phyloP scores from a whole-genome alignment of 2,888 invertebrate species.

The Macropis europaea region DNA sequence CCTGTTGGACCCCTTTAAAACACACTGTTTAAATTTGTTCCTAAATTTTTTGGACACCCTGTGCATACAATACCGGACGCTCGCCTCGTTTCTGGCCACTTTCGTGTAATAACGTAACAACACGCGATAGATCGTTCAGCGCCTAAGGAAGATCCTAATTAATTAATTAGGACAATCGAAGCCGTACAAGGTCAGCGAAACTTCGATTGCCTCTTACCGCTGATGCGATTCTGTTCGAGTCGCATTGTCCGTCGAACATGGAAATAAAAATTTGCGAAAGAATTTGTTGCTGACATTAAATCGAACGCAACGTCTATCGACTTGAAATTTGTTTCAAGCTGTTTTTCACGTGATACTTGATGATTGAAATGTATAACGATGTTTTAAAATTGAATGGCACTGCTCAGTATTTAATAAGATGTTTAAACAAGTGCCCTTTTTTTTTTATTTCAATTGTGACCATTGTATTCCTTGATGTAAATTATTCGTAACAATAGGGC shows the following conservation, averaged over 20 bases:
- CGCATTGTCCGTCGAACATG: background rate
- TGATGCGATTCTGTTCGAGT: background rate
- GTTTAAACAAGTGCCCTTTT: no score
- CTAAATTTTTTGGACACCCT: no score
- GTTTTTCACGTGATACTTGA: no score
- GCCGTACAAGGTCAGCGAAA: background rate
- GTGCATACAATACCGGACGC: constrained; percentile 14
- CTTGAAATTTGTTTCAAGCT: no score
- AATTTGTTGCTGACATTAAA: no score
- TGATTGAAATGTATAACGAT: background rate
- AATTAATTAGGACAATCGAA: background rate
- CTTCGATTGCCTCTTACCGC: background rate
- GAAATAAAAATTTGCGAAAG: background rate
- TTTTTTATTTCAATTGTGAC: no score
- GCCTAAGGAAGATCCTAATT: background rate
- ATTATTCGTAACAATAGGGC: no score
- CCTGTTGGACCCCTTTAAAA: no score
- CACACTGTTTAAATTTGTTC: no score
- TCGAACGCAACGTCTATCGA: background rate
- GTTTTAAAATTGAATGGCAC: background rate
- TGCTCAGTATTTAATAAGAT: no score
- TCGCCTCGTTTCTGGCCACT: constrained; percentile 35
- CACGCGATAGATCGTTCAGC: background rate
- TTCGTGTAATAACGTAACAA: constrained; percentile 10
- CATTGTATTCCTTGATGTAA: no score